Evolutionary conservation across 2,113 vertebrate species (phyloP).

Genomic region (Eulemur macaco): DNA sequence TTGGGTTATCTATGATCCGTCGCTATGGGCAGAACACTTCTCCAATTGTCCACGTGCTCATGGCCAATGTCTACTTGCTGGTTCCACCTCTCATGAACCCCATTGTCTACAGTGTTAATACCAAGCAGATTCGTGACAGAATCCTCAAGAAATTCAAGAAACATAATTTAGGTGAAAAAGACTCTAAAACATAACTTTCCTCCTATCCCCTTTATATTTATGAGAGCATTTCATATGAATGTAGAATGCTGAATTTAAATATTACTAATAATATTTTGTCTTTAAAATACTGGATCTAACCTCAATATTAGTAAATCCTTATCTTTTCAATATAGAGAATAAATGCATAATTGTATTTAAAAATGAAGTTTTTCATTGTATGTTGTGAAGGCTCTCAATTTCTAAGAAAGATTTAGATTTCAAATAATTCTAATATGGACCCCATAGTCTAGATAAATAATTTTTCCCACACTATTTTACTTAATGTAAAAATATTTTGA

Average conservation of each 20-base stretch:
- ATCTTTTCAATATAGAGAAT: neutral
- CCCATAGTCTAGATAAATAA: neutral
- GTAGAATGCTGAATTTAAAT: neutral
- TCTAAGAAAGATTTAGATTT: neutral
- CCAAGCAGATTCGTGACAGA: neutral
- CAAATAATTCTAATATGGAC: neutral
- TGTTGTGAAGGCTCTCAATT: neutral
- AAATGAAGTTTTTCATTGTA: neutral
- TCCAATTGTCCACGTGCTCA: conserved; percentile 43
- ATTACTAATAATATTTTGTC: neutral
- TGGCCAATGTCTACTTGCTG: conserved; percentile 63
- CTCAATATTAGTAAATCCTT: neutral
- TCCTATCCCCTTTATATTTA: neutral
- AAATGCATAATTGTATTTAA: neutral
- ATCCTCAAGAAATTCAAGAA: conserved; percentile 67
- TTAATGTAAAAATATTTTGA: neutral
- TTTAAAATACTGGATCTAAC: neutral
- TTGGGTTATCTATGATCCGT: conserved; percentile 33
- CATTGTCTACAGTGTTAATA: conserved; percentile 51
- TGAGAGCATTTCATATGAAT: neutral
- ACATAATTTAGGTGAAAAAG: conserved; percentile 21
- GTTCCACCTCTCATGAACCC: conserved; percentile 57
- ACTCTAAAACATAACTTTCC: neutral
- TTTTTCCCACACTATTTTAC: neutral
- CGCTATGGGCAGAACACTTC: conserved; percentile 51